Evolutionary conservation across 2,888 invertebrate species (phyloP).

Genomic region (Sthenelais limicola): DNA sequence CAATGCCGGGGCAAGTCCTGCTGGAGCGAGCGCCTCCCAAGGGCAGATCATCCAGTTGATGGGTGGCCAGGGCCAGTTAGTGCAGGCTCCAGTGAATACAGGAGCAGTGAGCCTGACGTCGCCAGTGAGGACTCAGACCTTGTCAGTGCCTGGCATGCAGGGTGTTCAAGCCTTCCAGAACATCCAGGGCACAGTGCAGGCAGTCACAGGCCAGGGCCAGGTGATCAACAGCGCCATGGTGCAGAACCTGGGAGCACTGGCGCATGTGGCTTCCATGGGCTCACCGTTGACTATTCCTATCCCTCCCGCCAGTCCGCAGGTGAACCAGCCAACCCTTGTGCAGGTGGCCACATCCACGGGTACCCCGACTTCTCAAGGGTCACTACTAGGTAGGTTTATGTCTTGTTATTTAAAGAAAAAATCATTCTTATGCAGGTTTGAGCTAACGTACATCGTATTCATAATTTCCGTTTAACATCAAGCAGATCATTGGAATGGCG

Average conservation of each 20-base stretch:
- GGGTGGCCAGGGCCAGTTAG: slow-evolving; percentile 3
- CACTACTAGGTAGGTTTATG: slow-evolving; percentile 24
- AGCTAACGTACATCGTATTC: too few relatives aligned
- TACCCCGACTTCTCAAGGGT: neutral
- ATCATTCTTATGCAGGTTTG: too few relatives aligned
- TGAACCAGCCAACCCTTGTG: neutral
- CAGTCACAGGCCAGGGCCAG: slow-evolving; percentile 37
- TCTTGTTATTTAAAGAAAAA: too few relatives aligned
- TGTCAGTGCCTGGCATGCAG: slow-evolving; percentile 14
- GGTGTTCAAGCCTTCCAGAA: slow-evolving; percentile 34
- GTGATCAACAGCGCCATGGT: slow-evolving; percentile 28
- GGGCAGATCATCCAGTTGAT: slow-evolving; percentile 47
- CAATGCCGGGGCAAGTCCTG: too few relatives aligned
- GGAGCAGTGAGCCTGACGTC: neutral
- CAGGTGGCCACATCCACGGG: neutral
- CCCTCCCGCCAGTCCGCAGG: slow-evolving; percentile 19
- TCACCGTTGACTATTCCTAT: slow-evolving; percentile 14
- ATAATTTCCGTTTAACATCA: too few relatives aligned
- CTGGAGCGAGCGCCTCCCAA: too few relatives aligned
- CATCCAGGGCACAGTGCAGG: slow-evolving; percentile 26
- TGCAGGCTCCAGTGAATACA: neutral
- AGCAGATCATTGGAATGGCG: too few relatives aligned
- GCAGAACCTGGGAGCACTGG: slow-evolving; percentile 30
- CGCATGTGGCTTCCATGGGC: slow-evolving; percentile 24
- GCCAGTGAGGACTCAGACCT: neutral